Evolutionary conservation across 2,888 invertebrate genomes (phyloP).

Genomic region (Eristalis tenax): DNA sequence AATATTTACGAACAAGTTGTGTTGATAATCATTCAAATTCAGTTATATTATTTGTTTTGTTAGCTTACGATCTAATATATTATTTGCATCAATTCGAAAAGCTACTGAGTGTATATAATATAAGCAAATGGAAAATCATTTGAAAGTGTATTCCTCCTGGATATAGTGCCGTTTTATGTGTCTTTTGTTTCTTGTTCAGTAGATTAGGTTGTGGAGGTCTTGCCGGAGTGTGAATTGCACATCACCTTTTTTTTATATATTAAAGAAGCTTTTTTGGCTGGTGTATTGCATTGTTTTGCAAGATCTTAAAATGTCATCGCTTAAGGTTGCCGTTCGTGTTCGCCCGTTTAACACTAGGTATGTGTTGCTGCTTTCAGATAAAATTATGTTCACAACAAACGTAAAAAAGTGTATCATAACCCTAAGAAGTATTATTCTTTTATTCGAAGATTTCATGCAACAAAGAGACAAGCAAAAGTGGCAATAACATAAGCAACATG

Average conservation of each 20-base stretch:
- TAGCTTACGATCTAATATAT: conserved; percentile 29
- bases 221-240: conserved; percentile 29
- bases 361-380: conserved; percentile 72
- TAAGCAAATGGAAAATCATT: conserved; percentile 37
- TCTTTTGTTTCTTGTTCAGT: conserved; percentile 40
- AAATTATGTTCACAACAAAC: conserved; percentile 63
- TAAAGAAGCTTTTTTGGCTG: neutral
- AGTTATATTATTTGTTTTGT: conserved; percentile 55
- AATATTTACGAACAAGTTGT: conserved; percentile 47
- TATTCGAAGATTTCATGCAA: conserved; percentile 34
- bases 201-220: conserved; percentile 33
- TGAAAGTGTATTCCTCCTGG: conserved; percentile 11
- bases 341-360: conserved; percentile 95
- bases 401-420: neutral
- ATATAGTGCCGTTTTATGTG: conserved; percentile 48
- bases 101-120: neutral
- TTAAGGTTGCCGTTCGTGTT: conserved; percentile 95
- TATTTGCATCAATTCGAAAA: conserved; percentile 28
- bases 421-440: conserved; percentile 10
- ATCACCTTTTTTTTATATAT: neutral
- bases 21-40: conserved; percentile 48
- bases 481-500: conserved; percentile 26
- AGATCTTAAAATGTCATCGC: conserved; percentile 88
- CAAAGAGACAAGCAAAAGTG: conserved; percentile 47
- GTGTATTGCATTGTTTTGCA: neutral